Evolutionary conservation across 2,113 vertebrate genomes (phyloP).

Genomic region (Chionodraco myersi): DNA sequence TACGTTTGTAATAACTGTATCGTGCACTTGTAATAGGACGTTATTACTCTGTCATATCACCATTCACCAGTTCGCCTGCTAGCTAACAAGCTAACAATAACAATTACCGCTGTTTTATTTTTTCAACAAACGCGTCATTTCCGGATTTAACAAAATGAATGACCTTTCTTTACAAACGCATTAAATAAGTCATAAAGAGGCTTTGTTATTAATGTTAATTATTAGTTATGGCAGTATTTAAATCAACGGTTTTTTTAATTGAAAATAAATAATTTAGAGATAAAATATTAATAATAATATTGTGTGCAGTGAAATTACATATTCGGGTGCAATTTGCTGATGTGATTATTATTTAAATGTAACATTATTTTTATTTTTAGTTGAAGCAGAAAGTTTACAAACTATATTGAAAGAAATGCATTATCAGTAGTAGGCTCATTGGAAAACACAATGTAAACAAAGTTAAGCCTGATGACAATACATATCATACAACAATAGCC

Average conservation of each 20-base stretch:
- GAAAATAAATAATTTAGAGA: no score
- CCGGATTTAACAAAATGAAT: constrained; percentile 47
- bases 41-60: constrained; percentile 82
- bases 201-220: not conserved
- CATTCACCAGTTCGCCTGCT: constrained; percentile 61
- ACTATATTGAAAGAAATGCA: no score
- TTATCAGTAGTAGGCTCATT: no score
- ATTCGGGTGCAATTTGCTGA: not conserved
- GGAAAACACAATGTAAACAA: no score
- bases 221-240: no score
- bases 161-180: not conserved
- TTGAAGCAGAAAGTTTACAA: no score
- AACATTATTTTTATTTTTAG: no score
- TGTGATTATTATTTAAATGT: not conserved
- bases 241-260: no score
- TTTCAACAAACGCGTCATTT: constrained; percentile 71
- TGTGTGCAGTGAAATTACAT: not conserved
- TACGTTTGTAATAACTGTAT: constrained; percentile 73
- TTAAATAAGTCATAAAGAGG: not conserved
- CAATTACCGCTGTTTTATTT: constrained; percentile 72
- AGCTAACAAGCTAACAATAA: constrained; percentile 86
- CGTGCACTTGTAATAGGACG: constrained; percentile 74
- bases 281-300: not conserved
- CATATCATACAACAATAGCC: no score
- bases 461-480: no score